Percentiles rank a stretch among this genome's conserved stretches.
phyloP scores from a whole-genome alignment of 2,797 vertebrate species.

The Tokudaia tokunoshimensis region DNA sequence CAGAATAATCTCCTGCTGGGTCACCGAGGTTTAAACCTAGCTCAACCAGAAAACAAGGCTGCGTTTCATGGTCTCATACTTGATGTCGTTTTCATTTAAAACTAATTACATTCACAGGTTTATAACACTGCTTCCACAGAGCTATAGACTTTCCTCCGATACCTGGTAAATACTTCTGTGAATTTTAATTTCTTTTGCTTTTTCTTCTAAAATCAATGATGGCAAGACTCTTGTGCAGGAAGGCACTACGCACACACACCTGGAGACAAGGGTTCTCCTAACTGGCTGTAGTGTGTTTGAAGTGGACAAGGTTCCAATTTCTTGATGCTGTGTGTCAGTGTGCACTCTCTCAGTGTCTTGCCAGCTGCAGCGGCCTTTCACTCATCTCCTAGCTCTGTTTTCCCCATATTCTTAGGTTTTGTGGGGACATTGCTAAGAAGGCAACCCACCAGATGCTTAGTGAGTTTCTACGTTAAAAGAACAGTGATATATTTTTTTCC shows the following conservation, averaged over 20 bases:
- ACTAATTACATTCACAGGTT: neutral
- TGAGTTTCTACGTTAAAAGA: constrained; percentile 55
- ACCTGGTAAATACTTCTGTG: constrained; percentile 27
- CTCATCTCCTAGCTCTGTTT: neutral
- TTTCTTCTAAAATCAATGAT: constrained; percentile 44
- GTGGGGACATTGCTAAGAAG: neutral
- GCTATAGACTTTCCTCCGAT: neutral
- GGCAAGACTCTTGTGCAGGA: neutral
- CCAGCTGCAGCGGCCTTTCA: neutral
- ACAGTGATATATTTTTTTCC: constrained; percentile 42
- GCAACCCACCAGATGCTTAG: constrained; percentile 40
- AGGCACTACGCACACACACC: neutral
- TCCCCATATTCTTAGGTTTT: neutral
- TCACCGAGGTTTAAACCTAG: too few relatives aligned
- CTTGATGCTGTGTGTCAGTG: neutral
- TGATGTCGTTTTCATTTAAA: constrained; percentile 11
- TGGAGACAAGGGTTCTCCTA: neutral
- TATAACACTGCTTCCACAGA: constrained; percentile 8
- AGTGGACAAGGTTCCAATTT: neutral
- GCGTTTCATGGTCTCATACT: too few relatives aligned
- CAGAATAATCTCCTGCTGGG: too few relatives aligned
- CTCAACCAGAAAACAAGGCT: too few relatives aligned
- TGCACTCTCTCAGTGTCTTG: neutral
- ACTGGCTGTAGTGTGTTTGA: neutral
- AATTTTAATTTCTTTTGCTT: constrained; percentile 2